Conservation (phyloP, 2,888 invertebrate species). For the Blastobasis adustella region DNA sequence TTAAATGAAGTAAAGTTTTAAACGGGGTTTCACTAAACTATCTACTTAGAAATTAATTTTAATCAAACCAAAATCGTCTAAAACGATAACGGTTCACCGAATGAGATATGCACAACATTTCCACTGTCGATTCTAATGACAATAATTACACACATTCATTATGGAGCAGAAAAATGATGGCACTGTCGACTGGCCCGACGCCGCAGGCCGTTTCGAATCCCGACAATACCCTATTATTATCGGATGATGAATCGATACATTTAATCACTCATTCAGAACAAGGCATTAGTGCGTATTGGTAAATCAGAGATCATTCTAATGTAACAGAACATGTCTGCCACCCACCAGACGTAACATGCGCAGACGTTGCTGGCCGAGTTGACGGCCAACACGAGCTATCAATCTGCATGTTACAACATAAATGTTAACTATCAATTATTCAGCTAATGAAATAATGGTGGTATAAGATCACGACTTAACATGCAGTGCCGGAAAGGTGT, state of each 20-base stretch:
- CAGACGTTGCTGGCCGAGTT: slow-evolving; percentile 17
- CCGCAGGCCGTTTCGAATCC: slow-evolving; percentile 3
- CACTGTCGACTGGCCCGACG: too few relatives aligned
- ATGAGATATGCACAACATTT: too few relatives aligned
- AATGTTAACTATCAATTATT: slow-evolving; percentile 62
- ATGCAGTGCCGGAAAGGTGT: slow-evolving; percentile 4
- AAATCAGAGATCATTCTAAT: slow-evolving; percentile 30
- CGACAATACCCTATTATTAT: slow-evolving; percentile 44
- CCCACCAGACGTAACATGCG: slow-evolving; percentile 33
- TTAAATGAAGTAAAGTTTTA: too few relatives aligned
- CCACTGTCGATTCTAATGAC: too few relatives aligned
- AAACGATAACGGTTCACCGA: too few relatives aligned
- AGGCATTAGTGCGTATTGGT: slow-evolving; percentile 29
- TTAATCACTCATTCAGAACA: slow-evolving; percentile 47
- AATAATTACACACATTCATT: too few relatives aligned
- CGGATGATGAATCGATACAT: slow-evolving; percentile 49
- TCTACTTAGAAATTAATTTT: slow-evolving; percentile 5
- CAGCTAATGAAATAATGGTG: slow-evolving; percentile 60
- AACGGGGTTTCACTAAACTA: too few relatives aligned
- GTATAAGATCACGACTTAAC: slow-evolving; percentile 44
- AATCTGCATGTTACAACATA: slow-evolving; percentile 57
- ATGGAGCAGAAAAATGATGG: too few relatives aligned
- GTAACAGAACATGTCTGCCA: slow-evolving; percentile 28
- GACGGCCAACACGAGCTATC: slow-evolving; percentile 58
- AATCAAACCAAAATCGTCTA: not conserved